A percentile compares a stretch with the other conserved stretches of the same genome.
Conservation (phyloP, 2,113 vertebrate genomes). For the Syrrhaptes paradoxus region DNA sequence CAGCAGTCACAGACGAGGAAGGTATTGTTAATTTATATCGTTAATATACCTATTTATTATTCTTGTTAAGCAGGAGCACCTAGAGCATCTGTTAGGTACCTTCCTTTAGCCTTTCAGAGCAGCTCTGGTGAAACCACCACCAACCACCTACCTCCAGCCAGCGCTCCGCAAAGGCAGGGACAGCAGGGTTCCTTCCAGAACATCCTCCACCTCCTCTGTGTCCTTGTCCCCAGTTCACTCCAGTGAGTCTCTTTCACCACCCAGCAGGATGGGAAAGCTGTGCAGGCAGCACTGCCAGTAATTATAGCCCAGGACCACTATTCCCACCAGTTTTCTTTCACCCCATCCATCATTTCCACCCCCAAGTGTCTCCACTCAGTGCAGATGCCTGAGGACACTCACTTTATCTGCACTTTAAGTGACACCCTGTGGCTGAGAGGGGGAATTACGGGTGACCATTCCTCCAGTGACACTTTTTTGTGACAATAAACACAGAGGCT, state of each 20-base stretch:
- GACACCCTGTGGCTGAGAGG: slow-evolving; percentile 59
- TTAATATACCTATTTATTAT: neutral
- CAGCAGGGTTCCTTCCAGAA: neutral
- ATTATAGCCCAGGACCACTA: neutral
- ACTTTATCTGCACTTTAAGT: slow-evolving; percentile 51
- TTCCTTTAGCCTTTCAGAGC: neutral
- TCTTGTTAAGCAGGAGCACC: neutral
- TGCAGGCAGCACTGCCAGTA: neutral
- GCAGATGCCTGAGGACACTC: neutral
- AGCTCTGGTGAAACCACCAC: neutral
- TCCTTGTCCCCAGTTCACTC: neutral
- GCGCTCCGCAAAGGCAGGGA: neutral
- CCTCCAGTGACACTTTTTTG: neutral
- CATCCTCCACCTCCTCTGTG: neutral
- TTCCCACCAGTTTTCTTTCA: neutral
- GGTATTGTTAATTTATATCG: no score
- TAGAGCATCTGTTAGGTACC: neutral
- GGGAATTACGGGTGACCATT: neutral
- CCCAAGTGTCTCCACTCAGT: neutral
- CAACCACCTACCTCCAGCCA: neutral
- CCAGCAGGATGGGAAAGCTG: neutral
- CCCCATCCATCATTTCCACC: neutral
- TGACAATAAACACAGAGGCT: neutral
- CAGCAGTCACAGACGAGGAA: neutral
- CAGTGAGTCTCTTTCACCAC: rapidly evolving